Evolutionary conservation across 2,888 invertebrate genomes (phyloP).

Genomic region (Hemistola chrysoprasaria): DNA sequence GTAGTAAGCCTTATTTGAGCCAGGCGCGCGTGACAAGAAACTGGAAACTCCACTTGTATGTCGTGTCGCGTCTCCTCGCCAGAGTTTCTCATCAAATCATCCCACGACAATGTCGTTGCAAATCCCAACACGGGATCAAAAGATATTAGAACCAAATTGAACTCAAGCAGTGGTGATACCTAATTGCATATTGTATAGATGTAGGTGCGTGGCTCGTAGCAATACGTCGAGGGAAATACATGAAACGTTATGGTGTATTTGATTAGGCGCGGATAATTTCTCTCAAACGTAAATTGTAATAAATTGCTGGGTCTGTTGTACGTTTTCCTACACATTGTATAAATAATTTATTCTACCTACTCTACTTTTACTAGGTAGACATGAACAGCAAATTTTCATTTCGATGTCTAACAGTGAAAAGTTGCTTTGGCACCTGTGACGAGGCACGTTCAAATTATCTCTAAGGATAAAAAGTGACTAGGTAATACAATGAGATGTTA

Average conservation of each 20-base stretch:
- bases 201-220: constrained; percentile 23
- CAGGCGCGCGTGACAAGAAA: constrained; percentile 78
- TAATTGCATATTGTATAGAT: constrained; percentile 47
- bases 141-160: constrained; percentile 75
- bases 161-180: constrained; percentile 54
- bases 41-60: constrained; percentile 71
- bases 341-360: no score
- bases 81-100: constrained; percentile 79
- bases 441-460: constrained; percentile 65
- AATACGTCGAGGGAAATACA: constrained; percentile 27
- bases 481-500: constrained; percentile 68
- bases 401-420: constrained; percentile 56
- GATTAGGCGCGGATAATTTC: constrained; percentile 21
- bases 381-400: constrained; percentile 36
- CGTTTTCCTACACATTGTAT: no score
- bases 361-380: no score
- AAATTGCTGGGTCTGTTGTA: constrained; percentile 4
- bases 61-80: constrained; percentile 65
- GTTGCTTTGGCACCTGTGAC: constrained; percentile 65
- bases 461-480: constrained; percentile 72
- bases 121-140: constrained; percentile 76
- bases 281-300: constrained; percentile 9
- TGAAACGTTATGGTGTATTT: constrained; percentile 17
- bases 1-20: constrained; percentile 78
- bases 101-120: constrained; percentile 74